Evolutionary conservation across 2,797 vertebrate species (phyloP).

Genomic region (Melanotaenia maccullochi): DNA sequence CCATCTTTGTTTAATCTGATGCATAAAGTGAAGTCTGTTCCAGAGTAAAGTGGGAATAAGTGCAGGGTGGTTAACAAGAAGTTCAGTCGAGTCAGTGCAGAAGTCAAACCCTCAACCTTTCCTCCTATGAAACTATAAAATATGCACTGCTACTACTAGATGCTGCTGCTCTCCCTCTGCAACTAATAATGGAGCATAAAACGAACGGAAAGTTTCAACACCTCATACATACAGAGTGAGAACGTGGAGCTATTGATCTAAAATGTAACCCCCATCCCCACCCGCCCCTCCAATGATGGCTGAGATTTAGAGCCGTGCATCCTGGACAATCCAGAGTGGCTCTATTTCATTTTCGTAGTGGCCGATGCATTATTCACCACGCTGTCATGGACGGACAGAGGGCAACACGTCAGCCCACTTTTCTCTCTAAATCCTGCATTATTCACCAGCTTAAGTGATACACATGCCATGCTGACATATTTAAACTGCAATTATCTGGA

Average conservation of each 20-base stretch:
- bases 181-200: slow-evolving; percentile 21
- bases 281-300: background rate
- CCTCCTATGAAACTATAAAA: background rate
- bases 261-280: slow-evolving; percentile 7
- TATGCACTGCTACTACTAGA: background rate
- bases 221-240: slow-evolving; percentile 3
- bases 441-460: slow-evolving; percentile 33
- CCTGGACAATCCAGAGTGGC: slow-evolving; percentile 16
- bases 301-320: slow-evolving; percentile 22
- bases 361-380: slow-evolving; percentile 47
- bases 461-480: background rate
- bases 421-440: slow-evolving; percentile 24
- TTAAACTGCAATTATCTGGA: slow-evolving; percentile 27
- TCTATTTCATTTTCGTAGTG: slow-evolving; percentile 3
- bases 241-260: background rate
- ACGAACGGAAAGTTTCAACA: background rate
- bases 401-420: background rate
- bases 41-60: background rate
- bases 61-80: no score
- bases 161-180: background rate
- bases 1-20: background rate
- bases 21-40: background rate
- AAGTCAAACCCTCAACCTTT: slow-evolving; percentile 6
- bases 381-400: slow-evolving; percentile 16
- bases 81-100: no score